A percentile compares a stretch with the other conserved stretches of the same genome.
phyloP scores from a whole-genome alignment of 1,140 invertebrate species.

The Bombus pascuorum region DNA sequence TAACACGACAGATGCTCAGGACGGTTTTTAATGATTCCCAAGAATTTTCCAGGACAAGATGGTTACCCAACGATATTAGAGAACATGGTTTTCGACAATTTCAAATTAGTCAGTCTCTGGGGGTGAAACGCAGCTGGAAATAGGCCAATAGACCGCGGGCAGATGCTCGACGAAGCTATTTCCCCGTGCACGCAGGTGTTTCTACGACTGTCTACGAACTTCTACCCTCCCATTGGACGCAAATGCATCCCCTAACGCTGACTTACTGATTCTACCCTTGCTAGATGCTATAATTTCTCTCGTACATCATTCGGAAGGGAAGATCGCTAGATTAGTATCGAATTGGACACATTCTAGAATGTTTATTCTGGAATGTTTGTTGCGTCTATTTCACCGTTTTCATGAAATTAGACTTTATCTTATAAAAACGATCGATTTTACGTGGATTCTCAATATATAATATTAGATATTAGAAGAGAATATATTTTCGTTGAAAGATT shows the following conservation, averaged over 20 bases:
- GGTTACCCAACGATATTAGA: neutral
- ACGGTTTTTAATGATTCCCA: neutral
- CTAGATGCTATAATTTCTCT: conserved; percentile 10
- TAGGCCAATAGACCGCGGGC: conserved; percentile 53
- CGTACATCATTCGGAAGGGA: neutral
- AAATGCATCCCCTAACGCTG: neutral
- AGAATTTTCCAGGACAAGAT: neutral
- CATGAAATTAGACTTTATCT: neutral
- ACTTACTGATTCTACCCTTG: conserved; percentile 1
- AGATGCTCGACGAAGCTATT: conserved; percentile 56
- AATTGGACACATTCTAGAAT: neutral
- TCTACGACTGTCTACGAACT: neutral
- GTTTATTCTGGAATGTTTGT: neutral
- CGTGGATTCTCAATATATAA: neutral
- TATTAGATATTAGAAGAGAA: neutral
- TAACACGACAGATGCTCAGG: neutral
- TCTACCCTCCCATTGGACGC: neutral
- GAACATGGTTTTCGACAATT: conserved; percentile 32
- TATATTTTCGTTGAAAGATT: neutral
- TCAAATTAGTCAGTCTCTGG: conserved; percentile 35
- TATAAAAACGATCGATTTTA: neutral
- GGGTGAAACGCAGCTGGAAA: conserved; percentile 55
- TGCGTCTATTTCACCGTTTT: too few relatives aligned
- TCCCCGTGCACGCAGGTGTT: conserved; percentile 56
- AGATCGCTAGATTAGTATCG: neutral